Evolutionary conservation across 1,140 invertebrate species (phyloP), one percentile per base, ranked within the genome.

Genomic region (Steinernema khuongi): DNA sequence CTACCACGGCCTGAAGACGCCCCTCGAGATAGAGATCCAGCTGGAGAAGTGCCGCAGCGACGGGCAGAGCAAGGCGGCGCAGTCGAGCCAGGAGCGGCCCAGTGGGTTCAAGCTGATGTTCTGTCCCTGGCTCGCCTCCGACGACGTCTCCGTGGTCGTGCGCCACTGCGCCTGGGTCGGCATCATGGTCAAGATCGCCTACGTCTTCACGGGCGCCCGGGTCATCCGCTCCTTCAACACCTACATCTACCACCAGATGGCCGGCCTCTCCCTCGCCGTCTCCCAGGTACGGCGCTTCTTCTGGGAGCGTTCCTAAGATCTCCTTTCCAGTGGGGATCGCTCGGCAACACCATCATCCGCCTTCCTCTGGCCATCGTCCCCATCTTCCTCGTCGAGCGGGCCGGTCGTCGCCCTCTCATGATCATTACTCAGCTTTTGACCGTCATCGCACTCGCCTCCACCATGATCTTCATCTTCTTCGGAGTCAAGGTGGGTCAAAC

Each of bases 151-250:
- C 11, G 31, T n/a, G 11, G 68, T 69, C 4, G 31, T 69, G 11
- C 14, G 68, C 4, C 30, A 36, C 22, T 14, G 68, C n/a, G 68
- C 68, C 19, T 69, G 68, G 68, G 41, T 69, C 7, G 68, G 68
- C 11, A 22, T 69, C 68, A 69, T 69, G 68, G 68, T 69, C 11
- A 69, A 69, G 68, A 32, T 69, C 28, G 68, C 68, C 30, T 69
- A 69, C 28, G 31, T 69, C n/a, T 69, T 69, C 68, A 69, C 68
- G 4, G 68, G 68, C 28, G 41, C 68, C 7, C 11, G 68, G 4
- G 31, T 32, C 28, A 29, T 69, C 28, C 68, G 68, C 11, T 69
- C 68, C 19, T 69, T 69, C 68, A 69, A 69, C 68, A 69, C 68
- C 14, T 69, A 30, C 28, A 50, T 69, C 31, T 50, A 33, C 31